A percentile compares a stretch with the other conserved stretches of the same genome.
These are phyloP conservation scores for Xerus inauris DNA, from an alignment of 2,113 vertebrate species.

Conservation along the genomic window DNA sequence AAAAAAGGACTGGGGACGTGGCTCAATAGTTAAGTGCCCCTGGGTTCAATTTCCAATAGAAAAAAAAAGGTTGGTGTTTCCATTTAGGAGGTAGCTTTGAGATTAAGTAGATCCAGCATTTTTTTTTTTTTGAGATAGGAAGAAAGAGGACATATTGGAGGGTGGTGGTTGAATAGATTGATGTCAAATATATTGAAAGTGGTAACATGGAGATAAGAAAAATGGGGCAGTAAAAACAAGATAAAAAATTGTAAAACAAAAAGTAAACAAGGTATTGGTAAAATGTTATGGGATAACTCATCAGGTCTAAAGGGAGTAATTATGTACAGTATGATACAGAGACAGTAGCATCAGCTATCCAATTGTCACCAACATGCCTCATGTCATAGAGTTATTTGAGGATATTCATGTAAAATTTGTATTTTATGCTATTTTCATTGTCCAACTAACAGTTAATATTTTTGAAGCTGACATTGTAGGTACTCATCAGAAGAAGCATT, in stretches of 20 bases:
- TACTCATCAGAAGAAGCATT: too few relatives aligned
- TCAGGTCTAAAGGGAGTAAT: not conserved
- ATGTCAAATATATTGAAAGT: not conserved
- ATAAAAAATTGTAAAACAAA: not conserved
- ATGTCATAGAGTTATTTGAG: not conserved
- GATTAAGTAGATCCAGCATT: not conserved
- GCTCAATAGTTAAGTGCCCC: too few relatives aligned
- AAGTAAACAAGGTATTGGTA: rapidly evolving
- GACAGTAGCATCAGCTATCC: not conserved
- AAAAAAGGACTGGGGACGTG: too few relatives aligned
- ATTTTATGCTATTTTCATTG: not conserved
- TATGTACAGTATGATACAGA: not conserved
- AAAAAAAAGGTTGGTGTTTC: not conserved
- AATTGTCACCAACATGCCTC: not conserved
- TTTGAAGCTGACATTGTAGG: not conserved
- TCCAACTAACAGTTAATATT: not conserved
- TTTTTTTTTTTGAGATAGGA: not conserved
- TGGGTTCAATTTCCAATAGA: too few relatives aligned
- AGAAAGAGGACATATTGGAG: not conserved
- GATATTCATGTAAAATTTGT: not conserved
- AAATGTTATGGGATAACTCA: not conserved
- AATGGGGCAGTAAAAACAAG: not conserved
- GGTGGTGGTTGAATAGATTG: not conserved
- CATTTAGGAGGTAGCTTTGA: not conserved
- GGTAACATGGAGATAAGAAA: not conserved